Base-by-base conservation (phyloP, 2,113 vertebrate species). In the Megaleporinus macrocephalus region DNA sequence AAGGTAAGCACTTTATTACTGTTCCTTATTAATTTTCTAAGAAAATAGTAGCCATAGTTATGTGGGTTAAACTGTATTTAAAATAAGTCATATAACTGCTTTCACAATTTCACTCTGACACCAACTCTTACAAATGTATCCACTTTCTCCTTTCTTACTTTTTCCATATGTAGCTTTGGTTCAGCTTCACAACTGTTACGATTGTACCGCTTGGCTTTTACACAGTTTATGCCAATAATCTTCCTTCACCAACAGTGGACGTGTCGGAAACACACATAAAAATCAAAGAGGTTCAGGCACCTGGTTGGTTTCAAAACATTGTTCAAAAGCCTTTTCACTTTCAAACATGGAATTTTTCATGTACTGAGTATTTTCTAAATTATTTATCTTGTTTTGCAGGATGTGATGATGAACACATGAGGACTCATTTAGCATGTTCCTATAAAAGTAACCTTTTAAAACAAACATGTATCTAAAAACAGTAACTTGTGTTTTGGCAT, bases 131-230 rank as follows among this genome's bases (percentile, higher is more conserved):
- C 29, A 6, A 4, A 27, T 22, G 27, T 29, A 65, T 44, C 24
- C 0, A 16, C 4, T 26, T 26, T 13, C 27, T 4, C 20, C 49
- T 63, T 53, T 29, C 27, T 13, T 57, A 24, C 9, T 15, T 68
- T n/a, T 44, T 51, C 70, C 14, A 62, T 30, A 30, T 83, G 22
- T 33, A 86, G 85, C 13, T 84, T 61, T 61, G 68, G 79, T 86
- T 86, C 74, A 20, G 24, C 47, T 84, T 81, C 36, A 74, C 9
- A 27, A 66, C 14, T 51, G 10, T 62, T 18, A 0, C 57, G 27
- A 47, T 59, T 71, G 62, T 59, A 74, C 78, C 82, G 16, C 6
- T 7, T 11, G 1, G 1, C 12, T 0, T 0, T 5, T 70, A 76
- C 10, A 0, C 0, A 0, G 18, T 79, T 6, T 0, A 0, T 0